Base-by-base conservation (phyloP, 2,888 invertebrate genomes). In the Mycogona germanica region DNA sequence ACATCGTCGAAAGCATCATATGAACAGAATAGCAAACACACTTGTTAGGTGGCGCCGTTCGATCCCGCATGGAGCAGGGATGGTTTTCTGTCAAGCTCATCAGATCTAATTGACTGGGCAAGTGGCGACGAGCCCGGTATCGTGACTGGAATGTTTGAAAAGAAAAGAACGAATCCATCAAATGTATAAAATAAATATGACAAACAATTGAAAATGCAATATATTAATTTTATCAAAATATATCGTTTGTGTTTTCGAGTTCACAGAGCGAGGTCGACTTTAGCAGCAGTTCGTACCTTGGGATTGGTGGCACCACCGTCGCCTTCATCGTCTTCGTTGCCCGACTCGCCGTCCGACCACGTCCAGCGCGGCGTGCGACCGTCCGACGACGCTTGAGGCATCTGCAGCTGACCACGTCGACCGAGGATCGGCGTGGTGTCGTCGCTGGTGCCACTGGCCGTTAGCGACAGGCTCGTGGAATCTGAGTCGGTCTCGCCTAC, bases 371-470 rank as follows among this genome's bases (percentile, higher is more conserved):
- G 29, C 37, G 38, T 23, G n/a, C 12, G 5, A 21, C 12, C n/a
- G 25, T 50, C 35, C n/a, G 35, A 12, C 12, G 12, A 12, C 35
- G 12, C 12, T 12, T 35, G 35, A n/a, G n/a, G n/a, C n/a, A n/a
- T 47, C 35, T 32, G 9, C n/a, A 12, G 9, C 26, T 49, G 25
- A 5, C 41, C 42, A 26, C 42, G 51, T 17, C 51, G n/a, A 12
- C 51, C 51, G 1, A 51, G 42, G 7, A 51, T 51, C 30, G 51
- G 51, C 14, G 42, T 42, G 6, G 51, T 51, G 26, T 51, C 51
- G 51, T 51, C 51, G 23, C 51, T 51, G 19, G 51, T 51, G 2
- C 51, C 51, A 25, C 51, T 51, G 4, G 51, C 51, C 5, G 51
- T 42, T n/a, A 42, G 4, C 42, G 51, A 51, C 26, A 51, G 23